Base-by-base conservation (phyloP, 1,140 invertebrate species). In the Aphaenogaster ashmeadi region DNA sequence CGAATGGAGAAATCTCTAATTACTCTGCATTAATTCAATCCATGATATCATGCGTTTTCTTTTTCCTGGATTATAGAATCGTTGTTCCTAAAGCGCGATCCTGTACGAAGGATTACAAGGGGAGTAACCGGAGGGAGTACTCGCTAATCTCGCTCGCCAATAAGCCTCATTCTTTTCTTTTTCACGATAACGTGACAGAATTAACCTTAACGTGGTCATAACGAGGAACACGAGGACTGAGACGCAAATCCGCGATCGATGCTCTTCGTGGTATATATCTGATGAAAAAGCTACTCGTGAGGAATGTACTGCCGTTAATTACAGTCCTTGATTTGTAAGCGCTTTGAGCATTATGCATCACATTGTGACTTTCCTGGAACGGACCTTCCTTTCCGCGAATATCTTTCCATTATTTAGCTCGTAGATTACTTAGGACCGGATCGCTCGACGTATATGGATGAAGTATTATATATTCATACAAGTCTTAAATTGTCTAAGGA, bases 281-380 rank as follows among this genome's bases (percentile, higher is more conserved):
- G 9, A 47, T 67, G 11, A 66, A 21, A 36, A 47, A 62, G 44
- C 13, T 86, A 80, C 13, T 80, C 77, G 3, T 38, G 75, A 27
- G 58, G 66, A 89, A 89, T 80, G 60, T 85, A 87, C 74, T 87
- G 89, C 72, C 85, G 85, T 84, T 79, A 71, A 79, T 83, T 78
- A 87, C 72, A 66, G n/a, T 38, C 27, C 69, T 71, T 66, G 75
- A 85, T 89, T 67, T 58, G 69, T 67, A 62, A 78, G 27, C 27
- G 74, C 13, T 88, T 72, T 36, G 33, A 74, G 13, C 27, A 54
- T 83, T 56, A 18, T 56, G 13, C 41, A 52, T 3, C 47, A 44
- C 58, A 41, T 27, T 27, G 41, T 62, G n/a, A 74, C 6, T 77
- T 62, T 77, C 71, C 71, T 64, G 15, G 27, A 77, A 75, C 21